Evolutionary conservation across 2,113 vertebrate genomes (phyloP), one percentile per base, ranked within the genome.

Genomic region (Sialia sialis): DNA sequence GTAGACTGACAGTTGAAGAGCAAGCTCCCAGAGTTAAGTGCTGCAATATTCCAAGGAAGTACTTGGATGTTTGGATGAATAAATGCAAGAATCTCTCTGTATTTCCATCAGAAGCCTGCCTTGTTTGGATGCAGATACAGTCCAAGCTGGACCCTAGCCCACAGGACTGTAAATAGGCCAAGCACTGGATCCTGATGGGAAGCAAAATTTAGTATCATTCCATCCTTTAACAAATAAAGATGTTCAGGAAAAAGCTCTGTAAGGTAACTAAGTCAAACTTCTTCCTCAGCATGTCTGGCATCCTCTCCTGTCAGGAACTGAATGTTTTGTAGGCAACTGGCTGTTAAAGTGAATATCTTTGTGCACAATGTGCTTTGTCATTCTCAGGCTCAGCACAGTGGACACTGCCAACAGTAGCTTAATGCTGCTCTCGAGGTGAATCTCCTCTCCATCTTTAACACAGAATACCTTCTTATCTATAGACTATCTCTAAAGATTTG

Each of bases 351-450:
- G 39, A 7, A 27, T 19, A 5, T 20, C 36, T 27, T 34, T 55
- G 48, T 73, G 48, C 2, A 34, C 12, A 10, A 2, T 2, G 1
- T 43, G 13, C 14, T 79, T 85, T 36, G n/a, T 48, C n/a, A 43
- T 38, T 75, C 84, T 63, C 32, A 20, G 44, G 34, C 44, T 87
- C 41, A 77, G 39, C 17, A 38, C 39, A 23, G 10, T 7, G 56
- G n/a, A 19, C 69, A n/a, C 26, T 63, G 83, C 17, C 62, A 79
- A 5, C 18, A 46, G 32, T 4, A 16, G 16, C 21, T 74, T 54
- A 49, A 63, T 12, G 32, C 43, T 72, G 79, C 58, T 43, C 46
- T 54, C 0, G 0, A 4, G 34, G 36, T 16, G 20, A 79, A 17
- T 34, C 23, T 58, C 79, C 23, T 34, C 29, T 63, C 67, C 30